Evolutionary conservation across 2,797 vertebrate genomes (phyloP).

Genomic region (Typhlichthys eigenmanni): DNA sequence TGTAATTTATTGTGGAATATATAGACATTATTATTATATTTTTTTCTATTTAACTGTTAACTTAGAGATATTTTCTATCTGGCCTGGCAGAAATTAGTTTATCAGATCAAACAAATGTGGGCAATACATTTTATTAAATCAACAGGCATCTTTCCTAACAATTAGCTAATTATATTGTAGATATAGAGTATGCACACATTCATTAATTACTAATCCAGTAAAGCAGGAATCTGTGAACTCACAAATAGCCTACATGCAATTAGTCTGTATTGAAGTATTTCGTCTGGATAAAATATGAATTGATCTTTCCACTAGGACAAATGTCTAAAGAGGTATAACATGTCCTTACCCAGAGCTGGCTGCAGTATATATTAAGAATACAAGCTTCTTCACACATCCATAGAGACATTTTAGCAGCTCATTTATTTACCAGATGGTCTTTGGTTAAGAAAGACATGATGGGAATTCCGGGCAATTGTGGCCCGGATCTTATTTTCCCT

Average conservation of each 20-base stretch:
- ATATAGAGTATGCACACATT: conserved; percentile 23
- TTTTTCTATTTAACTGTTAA: too few relatives aligned
- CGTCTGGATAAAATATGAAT: conserved; percentile 15
- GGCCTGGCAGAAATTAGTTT: conserved; percentile 9
- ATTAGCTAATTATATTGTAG: conserved; percentile 21
- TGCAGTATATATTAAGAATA: conserved; percentile 31
- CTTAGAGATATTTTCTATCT: too few relatives aligned
- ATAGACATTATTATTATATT: too few relatives aligned
- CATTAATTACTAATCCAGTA: conserved; percentile 4
- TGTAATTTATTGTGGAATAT: too few relatives aligned
- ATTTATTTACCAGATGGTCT: neutral
- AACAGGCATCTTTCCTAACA: conserved; percentile 19
- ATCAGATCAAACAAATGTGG: conserved; percentile 36
- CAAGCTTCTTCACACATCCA: conserved; percentile 5
- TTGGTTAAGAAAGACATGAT: conserved; percentile 33
- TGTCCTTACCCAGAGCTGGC: conserved; percentile 24
- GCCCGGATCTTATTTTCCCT: too few relatives aligned
- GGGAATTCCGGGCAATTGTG: conserved; percentile 2
- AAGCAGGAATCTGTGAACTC: conserved; percentile 2
- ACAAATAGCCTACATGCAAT: conserved; percentile 4
- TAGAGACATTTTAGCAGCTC: conserved; percentile 43
- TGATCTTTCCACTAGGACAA: conserved; percentile 16
- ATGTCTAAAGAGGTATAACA: neutral
- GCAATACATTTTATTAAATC: neutral
- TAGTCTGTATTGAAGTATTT: conserved; percentile 3